Conservation (phyloP, 2,888 invertebrate genomes). For the Slavum lentiscoides region DNA sequence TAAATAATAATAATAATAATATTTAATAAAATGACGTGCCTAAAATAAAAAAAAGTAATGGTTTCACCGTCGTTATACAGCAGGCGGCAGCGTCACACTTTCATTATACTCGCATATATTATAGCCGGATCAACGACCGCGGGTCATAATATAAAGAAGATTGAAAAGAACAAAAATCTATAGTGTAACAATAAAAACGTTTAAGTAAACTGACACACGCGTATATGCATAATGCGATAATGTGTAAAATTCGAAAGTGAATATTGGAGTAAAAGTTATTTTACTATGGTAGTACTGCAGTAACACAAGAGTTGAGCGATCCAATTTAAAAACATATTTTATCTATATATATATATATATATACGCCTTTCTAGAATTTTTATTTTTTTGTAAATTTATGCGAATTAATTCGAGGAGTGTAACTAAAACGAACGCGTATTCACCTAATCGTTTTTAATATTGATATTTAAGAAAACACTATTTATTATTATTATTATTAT, state of each 20-base stretch:
- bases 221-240: neutral
- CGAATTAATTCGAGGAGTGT: too few species aligned
- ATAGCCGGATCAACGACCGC: conserved; percentile 38
- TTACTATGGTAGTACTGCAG: neutral
- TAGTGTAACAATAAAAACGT: conserved; percentile 18
- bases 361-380: too few species aligned
- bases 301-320: neutral
- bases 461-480: too few species aligned
- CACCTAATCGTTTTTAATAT: too few species aligned
- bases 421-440: too few species aligned
- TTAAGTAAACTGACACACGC: conserved; percentile 1
- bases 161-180: conserved; percentile 25
- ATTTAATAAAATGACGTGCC: conserved; percentile 14
- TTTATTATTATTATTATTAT: too few species aligned
- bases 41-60: conserved; percentile 13
- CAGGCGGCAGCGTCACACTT: conserved; percentile 16
- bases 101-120: conserved; percentile 23
- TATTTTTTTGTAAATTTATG: too few species aligned
- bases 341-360: too few species aligned
- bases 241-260: conserved; percentile 40
- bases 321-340: neutral
- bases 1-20: neutral
- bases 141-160: neutral
- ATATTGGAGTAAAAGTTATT: conserved; percentile 28
- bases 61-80: conserved; percentile 32